phyloP scores from a whole-genome alignment of 30 jellyfish, hydroid and myxozoan genomes.

The Cassiopea andromeda region DNA sequence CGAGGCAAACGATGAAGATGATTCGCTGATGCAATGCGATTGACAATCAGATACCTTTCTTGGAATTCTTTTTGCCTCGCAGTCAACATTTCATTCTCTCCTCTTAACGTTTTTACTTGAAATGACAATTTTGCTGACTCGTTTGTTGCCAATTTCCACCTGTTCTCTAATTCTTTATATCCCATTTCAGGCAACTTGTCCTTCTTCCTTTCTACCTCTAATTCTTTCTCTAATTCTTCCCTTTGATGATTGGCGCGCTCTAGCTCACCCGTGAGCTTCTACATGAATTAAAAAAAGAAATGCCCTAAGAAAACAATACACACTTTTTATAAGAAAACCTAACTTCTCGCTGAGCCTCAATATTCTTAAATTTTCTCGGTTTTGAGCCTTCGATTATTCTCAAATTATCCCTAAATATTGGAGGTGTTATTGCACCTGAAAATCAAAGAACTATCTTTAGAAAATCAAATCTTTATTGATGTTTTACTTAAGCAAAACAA shows the following conservation, averaged over 20 bases:
- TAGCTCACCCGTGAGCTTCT: constrained; percentile 75
- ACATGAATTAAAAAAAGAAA: background rate
- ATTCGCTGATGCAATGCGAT: too few relatives aligned
- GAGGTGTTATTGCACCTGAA: too few relatives aligned
- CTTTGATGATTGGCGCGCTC: constrained; percentile 51
- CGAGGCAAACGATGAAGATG: background rate
- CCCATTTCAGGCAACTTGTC: constrained; percentile 48
- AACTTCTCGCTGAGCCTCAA: too few relatives aligned
- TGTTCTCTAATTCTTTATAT: constrained; percentile 70
- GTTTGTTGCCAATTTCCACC: constrained; percentile 77
- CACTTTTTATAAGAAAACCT: too few relatives aligned
- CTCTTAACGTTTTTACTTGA: constrained; percentile 81
- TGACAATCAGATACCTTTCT: constrained; percentile 57
- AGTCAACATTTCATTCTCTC: constrained; percentile 89
- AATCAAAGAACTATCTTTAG: too few relatives aligned
- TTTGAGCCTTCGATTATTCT: too few relatives aligned
- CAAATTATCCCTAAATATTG: too few relatives aligned
- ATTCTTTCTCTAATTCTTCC: constrained; percentile 45
- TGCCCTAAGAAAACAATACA: too few relatives aligned
- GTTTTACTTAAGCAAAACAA: too few relatives aligned
- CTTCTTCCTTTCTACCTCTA: constrained; percentile 47
- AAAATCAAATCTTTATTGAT: too few relatives aligned
- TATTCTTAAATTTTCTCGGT: too few relatives aligned
- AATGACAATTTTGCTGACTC: constrained; percentile 84
- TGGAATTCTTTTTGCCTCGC: constrained; percentile 77